phyloP scores from a whole-genome alignment of 1,140 invertebrate species.

The Oncopodura yosiiana region DNA sequence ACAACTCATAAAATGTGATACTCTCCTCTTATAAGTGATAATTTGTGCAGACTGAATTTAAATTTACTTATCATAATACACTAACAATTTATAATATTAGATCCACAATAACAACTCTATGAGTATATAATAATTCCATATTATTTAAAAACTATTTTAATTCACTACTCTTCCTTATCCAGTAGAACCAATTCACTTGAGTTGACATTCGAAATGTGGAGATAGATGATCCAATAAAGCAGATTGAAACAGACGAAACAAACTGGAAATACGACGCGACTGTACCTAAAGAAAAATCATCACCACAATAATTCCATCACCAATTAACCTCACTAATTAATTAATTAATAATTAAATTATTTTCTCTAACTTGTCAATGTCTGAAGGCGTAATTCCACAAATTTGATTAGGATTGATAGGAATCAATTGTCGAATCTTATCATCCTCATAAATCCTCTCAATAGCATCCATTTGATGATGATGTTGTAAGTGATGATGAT shows the following conservation, averaged over 20 bases:
- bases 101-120: no score
- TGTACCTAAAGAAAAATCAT: conserved; percentile 39
- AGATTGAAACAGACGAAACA: conserved; percentile 49
- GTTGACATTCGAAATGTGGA: conserved; percentile 44
- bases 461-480: no score
- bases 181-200: conserved; percentile 38
- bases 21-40: no score
- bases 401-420: conserved; percentile 41
- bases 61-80: no score
- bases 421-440: conserved; percentile 31
- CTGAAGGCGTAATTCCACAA: conserved; percentile 44
- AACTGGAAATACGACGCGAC: conserved; percentile 46
- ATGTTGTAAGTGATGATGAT: no score
- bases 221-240: conserved; percentile 50
- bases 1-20: no score
- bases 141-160: no score
- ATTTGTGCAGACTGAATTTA: no score
- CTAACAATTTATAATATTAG: no score
- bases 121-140: no score
- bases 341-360: neutral
- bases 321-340: neutral
- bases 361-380: conserved; percentile 44
- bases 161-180: conserved; percentile 2
- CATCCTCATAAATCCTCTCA: conserved; percentile 21
- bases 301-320: neutral